A percentile compares a stretch with the other conserved stretches of the same genome.
phyloP scores from a whole-genome alignment of 1,140 invertebrate genomes.

The Caenorhabditis inopinata region DNA sequence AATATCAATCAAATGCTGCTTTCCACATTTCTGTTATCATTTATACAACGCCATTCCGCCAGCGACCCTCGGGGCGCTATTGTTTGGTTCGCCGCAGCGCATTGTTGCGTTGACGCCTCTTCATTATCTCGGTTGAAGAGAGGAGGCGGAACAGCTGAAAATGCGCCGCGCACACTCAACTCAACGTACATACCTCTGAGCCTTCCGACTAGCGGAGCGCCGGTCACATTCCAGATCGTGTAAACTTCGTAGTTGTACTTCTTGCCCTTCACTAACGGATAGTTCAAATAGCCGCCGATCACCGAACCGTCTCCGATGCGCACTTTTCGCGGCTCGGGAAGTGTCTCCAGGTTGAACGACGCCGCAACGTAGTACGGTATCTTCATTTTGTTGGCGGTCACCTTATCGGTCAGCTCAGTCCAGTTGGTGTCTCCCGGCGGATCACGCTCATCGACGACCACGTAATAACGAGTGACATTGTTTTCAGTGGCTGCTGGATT shows the following conservation, averaged over 20 bases:
- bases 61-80: background rate
- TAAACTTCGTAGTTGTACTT: conserved; percentile 66
- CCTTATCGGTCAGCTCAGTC: conserved; percentile 65
- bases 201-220: conserved; percentile 57
- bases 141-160: background rate
- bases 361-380: conserved; percentile 66
- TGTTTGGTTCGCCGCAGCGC: background rate
- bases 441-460: conserved; percentile 65
- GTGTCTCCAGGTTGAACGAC: conserved; percentile 60
- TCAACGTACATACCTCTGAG: conserved; percentile 60
- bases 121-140: background rate
- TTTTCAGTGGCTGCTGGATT: conserved; percentile 61
- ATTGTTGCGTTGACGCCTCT: background rate
- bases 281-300: conserved; percentile 65
- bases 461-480: conserved; percentile 65
- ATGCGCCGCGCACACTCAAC: background rate
- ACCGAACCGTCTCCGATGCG: conserved; percentile 61
- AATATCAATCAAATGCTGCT: conserved; percentile 22
- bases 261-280: conserved; percentile 63
- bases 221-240: conserved; percentile 60
- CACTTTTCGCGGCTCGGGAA: conserved; percentile 51
- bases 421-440: conserved; percentile 66
- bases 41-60: background rate
- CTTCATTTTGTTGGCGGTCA: conserved; percentile 60
- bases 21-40: conserved; percentile 17